Evolutionary conservation across 2,113 vertebrate species (phyloP), one percentile per base, ranked within the genome.

Genomic region (Mormyrus iriodes): DNA sequence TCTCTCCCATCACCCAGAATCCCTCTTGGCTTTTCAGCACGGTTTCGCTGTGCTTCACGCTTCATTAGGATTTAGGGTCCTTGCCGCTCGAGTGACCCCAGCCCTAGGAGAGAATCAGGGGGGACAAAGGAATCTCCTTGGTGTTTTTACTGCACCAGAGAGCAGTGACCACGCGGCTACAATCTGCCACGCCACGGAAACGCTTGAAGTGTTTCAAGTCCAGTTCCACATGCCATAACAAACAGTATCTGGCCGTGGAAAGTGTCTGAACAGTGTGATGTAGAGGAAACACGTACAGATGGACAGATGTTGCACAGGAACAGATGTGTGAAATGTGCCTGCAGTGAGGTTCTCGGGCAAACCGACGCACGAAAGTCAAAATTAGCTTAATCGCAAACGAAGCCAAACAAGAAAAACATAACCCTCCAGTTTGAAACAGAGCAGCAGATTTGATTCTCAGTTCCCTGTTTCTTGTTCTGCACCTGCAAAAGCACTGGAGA

Each of bases 1-100:
- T 91, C 90, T 85, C 83, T 53, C 90, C 73, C 89, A 86, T 93
- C 42, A 76, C 87, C 46, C 88, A 49, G 88, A 88, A 51, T 79
- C 35, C 31, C 48, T 24, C 12, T 42, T 88, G 15, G 13, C 27
- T 76, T 21, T 79, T 76, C 6, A 88, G 13, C 9, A 39, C 6
- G 4, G 8, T 10, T 55, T 65, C 44, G 12, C 42, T 85, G 35
- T 35, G 46, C 24, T 49, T 10, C 82, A 27, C 21, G 8, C 46
- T 84, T 84, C 82, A 46, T 84, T 76, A 76, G 69, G 73, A 42
- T 79, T 79, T 79, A 42, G 31, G 73, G 35, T 79, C 35, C 73
- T 39, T 79, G 73, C 35, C 35, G 19, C 35, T 79, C 73, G 35
- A 79, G 35, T 42, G 73, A 79, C 15, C 73, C 35, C 35, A 42